A percentile compares a stretch with the other conserved stretches of the same genome.
Conservation (phyloP, 2,888 invertebrate species). For the Drosophila subquinaria region DNA sequence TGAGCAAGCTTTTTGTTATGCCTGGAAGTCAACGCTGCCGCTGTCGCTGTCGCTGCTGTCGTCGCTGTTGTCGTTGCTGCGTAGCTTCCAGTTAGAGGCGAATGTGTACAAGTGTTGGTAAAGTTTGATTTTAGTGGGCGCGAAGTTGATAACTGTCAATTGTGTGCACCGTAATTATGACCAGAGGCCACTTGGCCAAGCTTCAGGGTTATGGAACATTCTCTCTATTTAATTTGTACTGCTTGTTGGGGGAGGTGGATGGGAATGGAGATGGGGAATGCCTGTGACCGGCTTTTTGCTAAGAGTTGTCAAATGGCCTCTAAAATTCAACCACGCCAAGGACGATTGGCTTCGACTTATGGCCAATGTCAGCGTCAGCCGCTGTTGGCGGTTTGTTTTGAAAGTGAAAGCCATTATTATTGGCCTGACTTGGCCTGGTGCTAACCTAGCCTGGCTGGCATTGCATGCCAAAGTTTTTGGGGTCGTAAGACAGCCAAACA, state of each 20-base stretch:
- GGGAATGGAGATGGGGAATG: neutral
- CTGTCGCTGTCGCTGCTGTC: neutral
- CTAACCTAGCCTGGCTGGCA: constrained; percentile 51
- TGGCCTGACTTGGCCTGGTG: constrained; percentile 42
- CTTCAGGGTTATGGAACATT: constrained; percentile 15
- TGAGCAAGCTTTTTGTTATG: constrained; percentile 44
- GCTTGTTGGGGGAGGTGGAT: neutral
- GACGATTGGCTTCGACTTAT: constrained; percentile 61
- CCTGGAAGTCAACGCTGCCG: constrained; percentile 9
- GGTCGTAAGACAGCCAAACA: constrained; percentile 74
- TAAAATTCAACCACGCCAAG: constrained; percentile 65
- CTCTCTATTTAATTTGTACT: constrained; percentile 11
- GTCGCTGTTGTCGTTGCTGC: constrained; percentile 10
- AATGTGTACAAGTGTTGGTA: constrained; percentile 54
- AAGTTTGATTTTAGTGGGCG: constrained; percentile 65
- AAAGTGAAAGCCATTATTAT: constrained; percentile 77
- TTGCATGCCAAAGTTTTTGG: constrained; percentile 75
- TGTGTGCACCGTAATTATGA: constrained; percentile 55
- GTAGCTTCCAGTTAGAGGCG: constrained; percentile 33
- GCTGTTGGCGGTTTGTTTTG: constrained; percentile 66
- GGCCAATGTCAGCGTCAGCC: constrained; percentile 57
- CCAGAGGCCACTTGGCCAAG: constrained; percentile 55
- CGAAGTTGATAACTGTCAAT: constrained; percentile 65
- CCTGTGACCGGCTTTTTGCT: constrained; percentile 41
- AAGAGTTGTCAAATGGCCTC: constrained; percentile 66